Evolutionary conservation across 53 echinoderm and acorn worm species (phyloP).

Genomic region (Patiria pectinifera): DNA sequence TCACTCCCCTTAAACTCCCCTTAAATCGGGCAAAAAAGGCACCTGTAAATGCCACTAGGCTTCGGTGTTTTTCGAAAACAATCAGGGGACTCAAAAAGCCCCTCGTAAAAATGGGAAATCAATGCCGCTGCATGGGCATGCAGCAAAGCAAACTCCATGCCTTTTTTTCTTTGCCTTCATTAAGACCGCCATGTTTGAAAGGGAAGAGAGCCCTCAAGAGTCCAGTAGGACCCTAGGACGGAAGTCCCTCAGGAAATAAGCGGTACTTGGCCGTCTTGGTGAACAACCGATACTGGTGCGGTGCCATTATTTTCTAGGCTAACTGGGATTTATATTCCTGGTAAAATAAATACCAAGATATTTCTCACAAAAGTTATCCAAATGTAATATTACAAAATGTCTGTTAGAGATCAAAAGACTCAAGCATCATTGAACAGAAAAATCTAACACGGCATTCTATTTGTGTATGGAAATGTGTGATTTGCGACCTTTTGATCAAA

Average conservation of each 20-base stretch:
- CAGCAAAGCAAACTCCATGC: background rate
- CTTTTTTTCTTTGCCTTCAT: no score
- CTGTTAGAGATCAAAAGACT: no score
- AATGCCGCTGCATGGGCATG: background rate
- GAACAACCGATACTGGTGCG: background rate
- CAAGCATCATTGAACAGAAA: no score
- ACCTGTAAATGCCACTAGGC: background rate
- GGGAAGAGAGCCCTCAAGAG: background rate
- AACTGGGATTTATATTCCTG: no score
- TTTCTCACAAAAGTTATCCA: no score
- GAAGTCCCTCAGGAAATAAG: background rate
- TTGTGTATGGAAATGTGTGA: no score
- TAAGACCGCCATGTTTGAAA: background rate
- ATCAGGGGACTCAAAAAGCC: background rate
- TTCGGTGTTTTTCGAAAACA: background rate
- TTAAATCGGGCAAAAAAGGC: background rate
- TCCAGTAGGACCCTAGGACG: background rate
- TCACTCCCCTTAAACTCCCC: background rate
- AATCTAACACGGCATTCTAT: no score
- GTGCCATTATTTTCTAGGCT: no score
- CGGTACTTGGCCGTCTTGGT: background rate
- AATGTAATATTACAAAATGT: no score
- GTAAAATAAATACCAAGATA: no score
- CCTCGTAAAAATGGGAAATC: constrained; percentile 34
- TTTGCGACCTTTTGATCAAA: no score